Percentiles rank a stretch among this genome's conserved stretches.
Conservation (phyloP, 1,140 invertebrate genomes). For the Orius insidiosus region DNA sequence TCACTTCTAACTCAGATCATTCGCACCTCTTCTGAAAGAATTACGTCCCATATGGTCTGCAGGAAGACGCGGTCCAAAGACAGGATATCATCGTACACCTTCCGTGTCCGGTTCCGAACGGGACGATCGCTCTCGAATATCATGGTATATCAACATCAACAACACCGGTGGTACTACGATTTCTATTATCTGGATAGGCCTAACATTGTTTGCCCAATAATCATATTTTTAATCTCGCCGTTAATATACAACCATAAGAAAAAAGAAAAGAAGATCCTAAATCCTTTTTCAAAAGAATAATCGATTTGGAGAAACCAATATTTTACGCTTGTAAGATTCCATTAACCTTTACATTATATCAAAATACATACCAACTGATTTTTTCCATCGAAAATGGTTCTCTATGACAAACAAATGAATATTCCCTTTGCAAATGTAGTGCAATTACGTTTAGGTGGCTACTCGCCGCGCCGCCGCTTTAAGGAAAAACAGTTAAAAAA, state of each 20-base stretch:
- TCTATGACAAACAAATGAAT: too few relatives aligned
- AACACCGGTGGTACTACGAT: constrained; percentile 9
- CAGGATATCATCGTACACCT: constrained; percentile 68
- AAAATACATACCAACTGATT: too few relatives aligned
- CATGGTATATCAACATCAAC: constrained; percentile 17
- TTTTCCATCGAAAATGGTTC: too few relatives aligned
- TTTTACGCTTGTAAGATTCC: too few relatives aligned
- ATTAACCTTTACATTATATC: too few relatives aligned
- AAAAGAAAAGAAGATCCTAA: not conserved
- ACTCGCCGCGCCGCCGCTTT: too few relatives aligned
- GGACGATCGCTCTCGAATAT: constrained; percentile 41
- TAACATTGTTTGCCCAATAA: constrained; percentile 10
- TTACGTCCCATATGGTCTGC: constrained; percentile 24
- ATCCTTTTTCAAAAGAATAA: too few relatives aligned
- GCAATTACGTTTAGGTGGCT: too few relatives aligned
- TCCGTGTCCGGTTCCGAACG: constrained; percentile 55
- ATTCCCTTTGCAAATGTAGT: too few relatives aligned
- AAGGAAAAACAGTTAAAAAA: too few relatives aligned
- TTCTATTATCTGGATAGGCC: constrained; percentile 11
- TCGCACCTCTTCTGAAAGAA: constrained; percentile 37
- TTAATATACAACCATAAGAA: constrained; percentile 3
- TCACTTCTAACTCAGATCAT: constrained; percentile 46
- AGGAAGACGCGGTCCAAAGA: constrained; percentile 37
- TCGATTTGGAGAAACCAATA: too few relatives aligned
- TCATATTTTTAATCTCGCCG: not conserved